These are phyloP conservation scores for Cataglyphis altisquamis DNA, from an alignment of 2,888 invertebrate genomes.

Conservation along the genomic window DNA sequence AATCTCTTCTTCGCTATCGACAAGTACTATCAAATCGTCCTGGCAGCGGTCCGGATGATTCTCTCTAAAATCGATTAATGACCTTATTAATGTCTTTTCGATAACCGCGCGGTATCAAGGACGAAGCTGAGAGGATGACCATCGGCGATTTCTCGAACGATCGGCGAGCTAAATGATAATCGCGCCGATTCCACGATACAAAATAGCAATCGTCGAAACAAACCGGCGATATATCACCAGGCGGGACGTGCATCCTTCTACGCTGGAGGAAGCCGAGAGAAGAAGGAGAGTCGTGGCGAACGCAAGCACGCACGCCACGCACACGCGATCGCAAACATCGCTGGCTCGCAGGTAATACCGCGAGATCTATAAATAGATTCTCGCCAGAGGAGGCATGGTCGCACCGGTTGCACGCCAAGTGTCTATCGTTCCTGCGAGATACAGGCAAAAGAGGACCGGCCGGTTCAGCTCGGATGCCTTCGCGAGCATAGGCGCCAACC, in stretches of 20 bases:
- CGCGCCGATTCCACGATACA: neutral
- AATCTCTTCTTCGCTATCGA: neutral
- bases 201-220: constrained; percentile 41
- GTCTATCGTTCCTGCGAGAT: constrained; percentile 65
- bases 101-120: neutral
- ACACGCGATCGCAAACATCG: constrained; percentile 42
- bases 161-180: neutral
- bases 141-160: no score
- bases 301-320: constrained; percentile 57
- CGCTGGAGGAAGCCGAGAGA: constrained; percentile 66
- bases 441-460: constrained; percentile 72
- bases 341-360: constrained; percentile 76
- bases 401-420: constrained; percentile 74
- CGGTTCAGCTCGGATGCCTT: constrained; percentile 77
- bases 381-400: constrained; percentile 66
- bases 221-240: constrained; percentile 40
- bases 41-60: neutral
- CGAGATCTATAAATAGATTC: constrained; percentile 76
- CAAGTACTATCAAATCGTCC: neutral
- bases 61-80: neutral
- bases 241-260: constrained; percentile 31
- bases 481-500: constrained; percentile 69
- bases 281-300: constrained; percentile 46
- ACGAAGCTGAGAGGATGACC: neutral
- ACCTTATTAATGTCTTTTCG: constrained; percentile 15